Evolutionary conservation across 1,140 invertebrate species (phyloP), one percentile per base, ranked within the genome.

Genomic region (Copidosoma floridanum): DNA sequence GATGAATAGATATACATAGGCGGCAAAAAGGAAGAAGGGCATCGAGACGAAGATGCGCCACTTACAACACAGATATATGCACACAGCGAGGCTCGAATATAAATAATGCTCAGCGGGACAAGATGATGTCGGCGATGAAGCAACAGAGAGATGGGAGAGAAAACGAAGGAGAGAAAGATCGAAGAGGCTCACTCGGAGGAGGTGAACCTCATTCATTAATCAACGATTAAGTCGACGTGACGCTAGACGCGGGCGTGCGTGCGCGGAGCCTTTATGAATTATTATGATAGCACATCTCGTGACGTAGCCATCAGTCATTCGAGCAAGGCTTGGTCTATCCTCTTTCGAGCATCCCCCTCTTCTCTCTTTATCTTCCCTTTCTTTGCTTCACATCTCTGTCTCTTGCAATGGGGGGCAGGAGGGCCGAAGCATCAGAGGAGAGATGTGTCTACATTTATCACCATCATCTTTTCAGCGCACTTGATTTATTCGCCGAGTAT

Each of bases 201-300:
- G 64, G 58, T 56, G 50, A 66, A n/a, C 69, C 70, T 71, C 66
- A 68, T 75, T 75, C 74, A 78, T 80, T 80, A 80, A 79, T 80
- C 76, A 78, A 69, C 73, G 74, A 74, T 80, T 76, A 74, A 78
- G 73, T 65, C 70, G 64, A 50, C 43, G 24, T 21, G 27, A 14
- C 24, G 16, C 8, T n/a, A 8, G 23, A 16, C 46, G 46, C 11
- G 26, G 2, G 24, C 26, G 24, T n/a, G 38, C 44, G 47, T 26
- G 47, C 69, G 71, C 67, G 71, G 68, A 71, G 68, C 70, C 70
- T 74, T 78, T 78, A 78, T 80, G 76, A 80, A 80, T 80, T 76
- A 80, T 80, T 77, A 78, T 77, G 76, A 78, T 79, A 77, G 74
- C 70, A 74, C 73, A 77, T 80, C 76, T 78, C 74, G 72, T 76